A percentile compares a stretch with the other conserved stretches of the same genome.
These are phyloP conservation scores for Crioceris asparagi DNA, from an alignment of 2,888 invertebrate species.

Conservation along the genomic window DNA sequence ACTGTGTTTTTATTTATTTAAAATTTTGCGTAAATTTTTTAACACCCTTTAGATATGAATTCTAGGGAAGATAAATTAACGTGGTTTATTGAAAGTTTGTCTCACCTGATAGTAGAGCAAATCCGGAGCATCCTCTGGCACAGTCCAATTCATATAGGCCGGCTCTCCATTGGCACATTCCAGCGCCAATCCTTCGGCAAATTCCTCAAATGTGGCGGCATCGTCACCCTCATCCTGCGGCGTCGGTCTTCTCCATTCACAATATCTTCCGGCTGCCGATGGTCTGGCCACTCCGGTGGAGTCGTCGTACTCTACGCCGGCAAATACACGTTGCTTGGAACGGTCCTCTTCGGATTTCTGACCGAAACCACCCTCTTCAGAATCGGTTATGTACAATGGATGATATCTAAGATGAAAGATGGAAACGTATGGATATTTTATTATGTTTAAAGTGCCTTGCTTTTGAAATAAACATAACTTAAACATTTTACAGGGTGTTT, in stretches of 20 bases:
- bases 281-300: conserved; percentile 68
- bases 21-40: too few species aligned
- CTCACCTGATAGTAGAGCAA: conserved; percentile 78
- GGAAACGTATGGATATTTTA: too few species aligned
- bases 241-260: background rate
- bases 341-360: conserved; percentile 64
- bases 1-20: too few species aligned
- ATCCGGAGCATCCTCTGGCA: conserved; percentile 73
- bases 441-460: too few species aligned
- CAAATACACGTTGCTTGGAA: conserved; percentile 54
- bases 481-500: too few species aligned
- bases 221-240: conserved; percentile 58
- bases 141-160: conserved; percentile 73
- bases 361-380: conserved; percentile 73
- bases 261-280: conserved; percentile 55
- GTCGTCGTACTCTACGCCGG: conserved; percentile 66
- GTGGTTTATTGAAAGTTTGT: too few species aligned
- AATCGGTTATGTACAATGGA: conserved; percentile 85
- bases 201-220: conserved; percentile 67
- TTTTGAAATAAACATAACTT: too few species aligned
- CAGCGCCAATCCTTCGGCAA: conserved; percentile 61
- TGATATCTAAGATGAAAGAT: conserved; percentile 52
- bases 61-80: too few species aligned
- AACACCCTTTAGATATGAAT: too few species aligned
- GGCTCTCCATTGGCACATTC: conserved; percentile 70